A percentile compares a stretch with the other conserved stretches of the same genome.
Conservation (phyloP, 2,888 invertebrate species). For the Timandra comae region DNA sequence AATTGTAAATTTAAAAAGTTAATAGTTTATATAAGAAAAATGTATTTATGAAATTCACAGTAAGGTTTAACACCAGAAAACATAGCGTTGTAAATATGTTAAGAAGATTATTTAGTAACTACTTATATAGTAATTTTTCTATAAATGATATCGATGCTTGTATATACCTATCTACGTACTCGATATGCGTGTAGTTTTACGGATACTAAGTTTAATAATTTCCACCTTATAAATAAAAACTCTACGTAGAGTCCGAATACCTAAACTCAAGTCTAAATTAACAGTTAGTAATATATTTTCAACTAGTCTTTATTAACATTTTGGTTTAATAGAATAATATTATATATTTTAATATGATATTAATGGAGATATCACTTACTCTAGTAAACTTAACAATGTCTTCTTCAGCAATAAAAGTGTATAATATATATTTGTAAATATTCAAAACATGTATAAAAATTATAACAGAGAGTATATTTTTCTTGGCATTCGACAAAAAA, state of each 20-base stretch:
- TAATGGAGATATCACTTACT: conserved; percentile 46
- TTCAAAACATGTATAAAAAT: conserved; percentile 59
- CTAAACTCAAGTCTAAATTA: conserved; percentile 39
- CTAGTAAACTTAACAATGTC: conserved; percentile 56
- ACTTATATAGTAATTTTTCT: conserved; percentile 54
- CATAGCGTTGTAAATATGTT: conserved; percentile 70
- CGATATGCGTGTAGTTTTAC: conserved; percentile 15
- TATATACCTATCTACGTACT: conserved; percentile 46
- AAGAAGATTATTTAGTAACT: conserved; percentile 46
- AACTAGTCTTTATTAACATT: conserved; percentile 66
- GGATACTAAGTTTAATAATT: conserved; percentile 2
- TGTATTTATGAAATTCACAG: conserved; percentile 75
- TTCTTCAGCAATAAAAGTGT: conserved; percentile 70
- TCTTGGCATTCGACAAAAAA: conserved; percentile 56
- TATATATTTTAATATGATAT: conserved; percentile 56
- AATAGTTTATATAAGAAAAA: conserved; percentile 63
- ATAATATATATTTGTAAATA: conserved; percentile 72
- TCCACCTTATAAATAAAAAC: no score
- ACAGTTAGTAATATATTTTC: conserved; percentile 65
- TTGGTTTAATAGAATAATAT: conserved; percentile 61
- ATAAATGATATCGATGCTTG: conserved; percentile 54
- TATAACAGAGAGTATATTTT: conserved; percentile 68
- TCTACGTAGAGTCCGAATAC: conserved; percentile 26
- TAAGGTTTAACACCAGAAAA: conserved; percentile 75
- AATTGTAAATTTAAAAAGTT: conserved; percentile 60